These are phyloP conservation scores for Drosophila trapezifrons DNA, from an alignment of 1,140 invertebrate genomes.

Conservation along the genomic window DNA sequence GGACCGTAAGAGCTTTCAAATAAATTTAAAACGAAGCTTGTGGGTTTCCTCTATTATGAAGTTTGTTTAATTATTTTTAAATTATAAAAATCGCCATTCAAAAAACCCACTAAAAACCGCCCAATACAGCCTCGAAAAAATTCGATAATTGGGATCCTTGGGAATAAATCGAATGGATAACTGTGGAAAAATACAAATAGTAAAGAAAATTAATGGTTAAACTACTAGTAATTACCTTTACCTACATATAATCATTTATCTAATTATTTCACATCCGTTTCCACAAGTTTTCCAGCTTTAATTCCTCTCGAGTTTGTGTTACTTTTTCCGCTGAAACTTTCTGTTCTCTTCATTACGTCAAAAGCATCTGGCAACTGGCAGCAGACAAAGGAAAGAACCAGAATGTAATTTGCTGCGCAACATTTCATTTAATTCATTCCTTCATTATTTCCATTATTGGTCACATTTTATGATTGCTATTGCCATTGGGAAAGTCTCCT, in stretches of 20 bases:
- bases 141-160: too few relatives aligned
- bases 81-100: not conserved
- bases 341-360: conserved; percentile 3
- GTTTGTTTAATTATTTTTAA: too few relatives aligned
- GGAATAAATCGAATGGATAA: too few relatives aligned
- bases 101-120: not conserved
- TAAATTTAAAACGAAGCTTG: conserved; percentile 1
- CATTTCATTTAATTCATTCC: conserved; percentile 54
- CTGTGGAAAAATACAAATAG: too few relatives aligned
- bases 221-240: not conserved
- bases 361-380: conserved; percentile 15
- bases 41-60: too few relatives aligned
- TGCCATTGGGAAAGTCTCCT: conserved; percentile 3
- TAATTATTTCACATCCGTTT: not conserved
- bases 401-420: conserved; percentile 40
- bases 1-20: conserved; percentile 1
- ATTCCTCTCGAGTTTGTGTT: not conserved
- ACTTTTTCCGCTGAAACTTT: conserved; percentile 9
- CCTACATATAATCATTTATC: not conserved
- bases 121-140: too few relatives aligned
- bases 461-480: conserved; percentile 70
- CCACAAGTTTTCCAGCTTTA: not conserved
- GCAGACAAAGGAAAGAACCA: conserved; percentile 9
- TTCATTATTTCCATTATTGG: conserved; percentile 75
- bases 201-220: too few relatives aligned